A percentile compares a stretch with the other conserved stretches of the same genome.
Conservation (phyloP, 1,140 invertebrate species). For the Lasaia peninsularis region DNA sequence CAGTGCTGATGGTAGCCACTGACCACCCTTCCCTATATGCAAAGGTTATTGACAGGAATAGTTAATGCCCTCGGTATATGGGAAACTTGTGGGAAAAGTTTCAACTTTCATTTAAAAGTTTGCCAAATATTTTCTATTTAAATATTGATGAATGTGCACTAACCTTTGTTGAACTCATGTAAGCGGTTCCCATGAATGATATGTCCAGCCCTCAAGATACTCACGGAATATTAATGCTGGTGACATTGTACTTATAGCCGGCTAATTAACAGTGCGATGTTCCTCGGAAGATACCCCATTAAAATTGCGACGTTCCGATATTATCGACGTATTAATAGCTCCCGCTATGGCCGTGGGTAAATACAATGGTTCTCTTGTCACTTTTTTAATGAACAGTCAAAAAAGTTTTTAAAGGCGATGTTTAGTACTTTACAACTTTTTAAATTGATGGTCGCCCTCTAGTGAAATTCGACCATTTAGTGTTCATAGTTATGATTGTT, state of each 20-base stretch:
- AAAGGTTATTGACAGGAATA: too few relatives aligned
- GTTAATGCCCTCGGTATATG: too few relatives aligned
- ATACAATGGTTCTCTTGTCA: neutral
- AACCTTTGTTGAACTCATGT: neutral
- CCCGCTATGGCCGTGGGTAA: slow-evolving; percentile 9
- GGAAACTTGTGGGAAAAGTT: too few relatives aligned
- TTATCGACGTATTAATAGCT: slow-evolving; percentile 9
- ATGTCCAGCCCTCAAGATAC: neutral
- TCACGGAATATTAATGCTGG: slow-evolving; percentile 2
- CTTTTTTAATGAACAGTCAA: neutral
- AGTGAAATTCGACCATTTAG: too few relatives aligned
- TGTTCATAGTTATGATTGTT: too few relatives aligned
- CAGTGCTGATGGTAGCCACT: too few relatives aligned
- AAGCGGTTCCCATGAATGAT: neutral
- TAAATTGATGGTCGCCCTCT: too few relatives aligned
- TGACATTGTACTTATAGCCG: slow-evolving; percentile 5
- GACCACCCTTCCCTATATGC: too few relatives aligned
- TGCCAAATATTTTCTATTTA: too few relatives aligned
- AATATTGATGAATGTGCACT: neutral
- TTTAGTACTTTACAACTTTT: too few relatives aligned
- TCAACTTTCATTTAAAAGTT: too few relatives aligned
- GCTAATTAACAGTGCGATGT: slow-evolving; percentile 7
- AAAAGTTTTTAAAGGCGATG: too few relatives aligned
- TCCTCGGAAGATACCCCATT: slow-evolving; percentile 2
- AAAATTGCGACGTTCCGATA: slow-evolving; percentile 9